phyloP scores from a whole-genome alignment of 1,140 invertebrate genomes.

The Eumaeus atala region DNA sequence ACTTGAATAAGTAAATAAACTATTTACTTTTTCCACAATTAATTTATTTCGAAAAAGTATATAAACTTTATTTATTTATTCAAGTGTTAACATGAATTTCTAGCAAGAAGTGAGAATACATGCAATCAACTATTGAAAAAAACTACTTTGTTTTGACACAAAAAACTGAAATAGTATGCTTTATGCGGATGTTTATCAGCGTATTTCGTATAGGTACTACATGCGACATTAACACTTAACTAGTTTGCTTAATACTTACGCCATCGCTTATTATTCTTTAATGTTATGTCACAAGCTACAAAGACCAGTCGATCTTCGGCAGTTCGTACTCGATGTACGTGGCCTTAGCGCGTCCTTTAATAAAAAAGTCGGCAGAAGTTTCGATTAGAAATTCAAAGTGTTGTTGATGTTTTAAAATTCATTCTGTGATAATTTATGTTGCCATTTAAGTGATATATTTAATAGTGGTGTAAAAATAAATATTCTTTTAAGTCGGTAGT shows the following conservation, averaged over 20 bases:
- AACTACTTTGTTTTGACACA: no score
- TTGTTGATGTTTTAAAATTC: constrained; percentile 4
- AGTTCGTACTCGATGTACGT: neutral
- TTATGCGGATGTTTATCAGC: constrained; percentile 6
- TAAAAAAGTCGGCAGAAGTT: neutral
- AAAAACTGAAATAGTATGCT: neutral
- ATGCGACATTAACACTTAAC: constrained; percentile 3
- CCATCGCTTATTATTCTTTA: constrained; percentile 5
- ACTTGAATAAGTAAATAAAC: no score
- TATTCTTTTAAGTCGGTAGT: no score
- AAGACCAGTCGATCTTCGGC: constrained; percentile 4
- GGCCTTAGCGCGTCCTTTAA: neutral
- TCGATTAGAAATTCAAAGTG: constrained; percentile 2
- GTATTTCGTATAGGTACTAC: neutral
- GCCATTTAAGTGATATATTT: no score
- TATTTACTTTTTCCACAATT: no score
- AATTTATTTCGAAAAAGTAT: no score
- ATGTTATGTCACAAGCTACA: neutral
- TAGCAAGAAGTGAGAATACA: no score
- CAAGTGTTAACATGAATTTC: no score
- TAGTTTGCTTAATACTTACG: constrained; percentile 8
- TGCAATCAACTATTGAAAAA: no score
- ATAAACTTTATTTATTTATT: no score
- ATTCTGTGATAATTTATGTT: constrained; percentile 1
- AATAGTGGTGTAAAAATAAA: no score